phyloP scores from a whole-genome alignment of 2,888 invertebrate genomes.

The Itoplectis maculator region DNA sequence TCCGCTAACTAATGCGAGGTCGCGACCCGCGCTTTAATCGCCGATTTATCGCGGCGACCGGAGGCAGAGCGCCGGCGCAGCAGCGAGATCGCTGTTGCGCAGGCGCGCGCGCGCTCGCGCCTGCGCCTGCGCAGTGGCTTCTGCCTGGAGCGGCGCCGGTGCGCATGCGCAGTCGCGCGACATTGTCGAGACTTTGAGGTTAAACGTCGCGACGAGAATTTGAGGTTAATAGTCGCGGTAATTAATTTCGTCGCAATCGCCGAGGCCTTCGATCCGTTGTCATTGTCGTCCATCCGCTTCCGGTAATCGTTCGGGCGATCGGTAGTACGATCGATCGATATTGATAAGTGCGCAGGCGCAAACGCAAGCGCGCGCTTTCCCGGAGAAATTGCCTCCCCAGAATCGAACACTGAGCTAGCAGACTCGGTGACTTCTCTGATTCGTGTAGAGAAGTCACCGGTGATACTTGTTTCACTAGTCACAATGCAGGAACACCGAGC shows the following conservation, averaged over 20 bases:
- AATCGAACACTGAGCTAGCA: slow-evolving; percentile 4
- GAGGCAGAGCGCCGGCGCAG: slow-evolving; percentile 64
- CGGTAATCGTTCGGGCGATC: slow-evolving; percentile 71
- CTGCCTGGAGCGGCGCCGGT: slow-evolving; percentile 17
- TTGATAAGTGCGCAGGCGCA: too few relatives aligned
- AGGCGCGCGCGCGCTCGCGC: not conserved
- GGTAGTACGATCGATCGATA: slow-evolving; percentile 67
- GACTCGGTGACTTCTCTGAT: not conserved
- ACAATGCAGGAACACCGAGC: slow-evolving; percentile 41
- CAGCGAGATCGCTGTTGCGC: slow-evolving; percentile 30
- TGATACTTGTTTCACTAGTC: slow-evolving; percentile 56
- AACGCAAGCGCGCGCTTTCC: slow-evolving; percentile 73
- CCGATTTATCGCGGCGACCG: slow-evolving; percentile 75
- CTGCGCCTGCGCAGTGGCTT: slow-evolving; percentile 25
- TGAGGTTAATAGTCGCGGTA: slow-evolving; percentile 23
- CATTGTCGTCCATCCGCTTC: slow-evolving; percentile 59
- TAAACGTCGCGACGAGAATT: slow-evolving; percentile 33
- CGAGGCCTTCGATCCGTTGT: slow-evolving; percentile 12
- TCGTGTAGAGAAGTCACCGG: slow-evolving; percentile 34
- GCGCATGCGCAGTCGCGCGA: slow-evolving; percentile 24
- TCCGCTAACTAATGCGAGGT: slow-evolving; percentile 75
- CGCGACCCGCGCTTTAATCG: slow-evolving; percentile 75
- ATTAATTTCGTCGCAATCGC: slow-evolving; percentile 65
- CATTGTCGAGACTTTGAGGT: slow-evolving; percentile 11
- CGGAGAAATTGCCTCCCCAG: slow-evolving; percentile 74